Percentiles rank a stretch among this genome's conserved stretches.
Evolutionary conservation across 2,113 vertebrate genomes (phyloP).

Genomic region (Salvator merianae): DNA sequence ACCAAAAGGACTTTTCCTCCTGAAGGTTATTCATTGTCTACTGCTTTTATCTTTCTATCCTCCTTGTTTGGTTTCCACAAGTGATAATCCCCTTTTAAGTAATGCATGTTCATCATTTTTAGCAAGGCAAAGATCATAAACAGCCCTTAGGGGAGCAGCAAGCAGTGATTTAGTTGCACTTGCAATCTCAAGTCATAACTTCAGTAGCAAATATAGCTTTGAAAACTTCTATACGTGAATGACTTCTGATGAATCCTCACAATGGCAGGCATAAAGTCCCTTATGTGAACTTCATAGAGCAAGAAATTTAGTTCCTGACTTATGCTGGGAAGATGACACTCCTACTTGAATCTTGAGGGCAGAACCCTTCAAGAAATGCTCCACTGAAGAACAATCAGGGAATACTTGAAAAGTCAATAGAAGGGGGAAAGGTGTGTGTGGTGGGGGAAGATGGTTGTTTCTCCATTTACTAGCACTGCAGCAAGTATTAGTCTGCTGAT

Average conservation of each 20-base stretch:
- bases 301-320: too few relatives aligned
- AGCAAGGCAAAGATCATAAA: neutral
- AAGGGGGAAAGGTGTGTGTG: too few relatives aligned
- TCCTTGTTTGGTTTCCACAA: neutral
- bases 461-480: neutral
- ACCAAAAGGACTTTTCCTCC: neutral
- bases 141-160: neutral
- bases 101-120: constrained; percentile 1
- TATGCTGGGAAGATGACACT: too few relatives aligned
- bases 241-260: neutral
- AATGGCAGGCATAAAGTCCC: neutral
- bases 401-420: neutral
- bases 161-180: neutral
- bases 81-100: neutral
- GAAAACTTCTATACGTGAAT: neutral
- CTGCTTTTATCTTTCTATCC: constrained; percentile 6
- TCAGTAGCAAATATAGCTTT: neutral
- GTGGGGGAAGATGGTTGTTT: neutral
- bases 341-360: too few relatives aligned
- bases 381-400: neutral
- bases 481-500: neutral
- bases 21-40: constrained; percentile 1
- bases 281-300: neutral
- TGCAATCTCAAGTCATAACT: neutral
- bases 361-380: neutral